Evolutionary conservation across 2,113 vertebrate genomes (phyloP).

Genomic region (Mixornis gularis): DNA sequence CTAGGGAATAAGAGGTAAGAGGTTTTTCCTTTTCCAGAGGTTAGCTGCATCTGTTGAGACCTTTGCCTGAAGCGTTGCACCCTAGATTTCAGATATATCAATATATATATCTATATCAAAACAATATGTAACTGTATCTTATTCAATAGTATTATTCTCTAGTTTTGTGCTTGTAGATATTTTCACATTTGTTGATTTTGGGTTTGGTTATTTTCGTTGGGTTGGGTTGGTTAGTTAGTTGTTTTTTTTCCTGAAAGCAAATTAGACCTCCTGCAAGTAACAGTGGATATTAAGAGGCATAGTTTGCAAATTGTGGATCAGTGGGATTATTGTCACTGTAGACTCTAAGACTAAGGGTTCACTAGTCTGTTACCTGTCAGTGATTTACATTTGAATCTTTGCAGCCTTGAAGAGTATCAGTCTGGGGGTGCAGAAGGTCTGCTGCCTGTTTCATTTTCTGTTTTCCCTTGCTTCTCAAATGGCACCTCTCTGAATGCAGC

Average conservation of each 20-base stretch:
- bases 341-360: background rate
- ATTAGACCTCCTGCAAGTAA: background rate
- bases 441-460: background rate
- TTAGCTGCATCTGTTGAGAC: background rate
- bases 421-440: background rate
- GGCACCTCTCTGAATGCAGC: background rate
- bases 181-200: background rate
- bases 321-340: background rate
- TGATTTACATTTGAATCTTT: background rate
- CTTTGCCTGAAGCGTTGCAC: background rate
- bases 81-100: background rate
- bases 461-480: background rate
- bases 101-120: background rate
- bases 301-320: background rate
- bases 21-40: background rate
- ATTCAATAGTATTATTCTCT: background rate
- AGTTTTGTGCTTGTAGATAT: background rate
- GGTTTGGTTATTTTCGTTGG: background rate
- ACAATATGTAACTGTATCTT: background rate
- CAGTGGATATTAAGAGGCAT: background rate
- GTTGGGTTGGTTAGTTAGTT: background rate
- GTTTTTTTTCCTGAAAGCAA: background rate
- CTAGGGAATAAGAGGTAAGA: background rate
- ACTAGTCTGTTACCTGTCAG: background rate
- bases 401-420: background rate